Evolutionary conservation across 1,140 invertebrate species (phyloP).

Genomic region (Micrasema longulum): DNA sequence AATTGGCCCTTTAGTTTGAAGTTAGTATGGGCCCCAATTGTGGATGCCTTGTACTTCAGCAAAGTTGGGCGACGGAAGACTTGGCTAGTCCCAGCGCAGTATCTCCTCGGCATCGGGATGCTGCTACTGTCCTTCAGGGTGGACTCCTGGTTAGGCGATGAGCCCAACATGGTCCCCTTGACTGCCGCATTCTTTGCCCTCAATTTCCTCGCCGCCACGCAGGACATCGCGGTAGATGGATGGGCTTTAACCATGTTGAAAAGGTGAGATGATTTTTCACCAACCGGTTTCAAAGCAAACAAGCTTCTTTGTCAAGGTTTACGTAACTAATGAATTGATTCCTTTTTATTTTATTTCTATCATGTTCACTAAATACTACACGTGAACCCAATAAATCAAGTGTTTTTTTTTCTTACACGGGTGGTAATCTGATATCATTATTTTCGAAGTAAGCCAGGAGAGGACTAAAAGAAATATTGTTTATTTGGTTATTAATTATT

Average conservation of each 20-base stretch:
- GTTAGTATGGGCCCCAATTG: conserved; percentile 97
- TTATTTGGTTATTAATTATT: too few species aligned
- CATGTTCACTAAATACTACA: too few species aligned
- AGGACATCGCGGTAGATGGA: conserved; percentile 99
- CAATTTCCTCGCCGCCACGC: conserved; percentile 97
- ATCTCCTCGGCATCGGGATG: conserved; percentile 87
- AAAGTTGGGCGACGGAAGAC: conserved; percentile 94
- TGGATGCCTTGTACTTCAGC: conserved; percentile 89
- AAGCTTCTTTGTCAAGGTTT: too few species aligned
- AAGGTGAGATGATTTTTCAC: conserved; percentile 77
- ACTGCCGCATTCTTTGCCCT: conserved; percentile 91
- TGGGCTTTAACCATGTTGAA: conserved; percentile 99
- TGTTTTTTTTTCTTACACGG: too few species aligned
- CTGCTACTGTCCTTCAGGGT: conserved; percentile 82
- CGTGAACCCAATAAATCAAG: too few species aligned
- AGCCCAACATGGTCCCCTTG: conserved; percentile 84
- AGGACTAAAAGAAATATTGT: too few species aligned
- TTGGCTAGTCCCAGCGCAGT: conserved; percentile 95
- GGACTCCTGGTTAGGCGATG: conserved; percentile 79
- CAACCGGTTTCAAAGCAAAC: too few species aligned
- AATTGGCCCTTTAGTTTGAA: conserved; percentile 99
- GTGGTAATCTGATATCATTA: too few species aligned
- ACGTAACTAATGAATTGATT: too few species aligned
- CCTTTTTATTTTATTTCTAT: too few species aligned
- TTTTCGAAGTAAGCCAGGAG: too few species aligned